Conservation (phyloP, 2,113 vertebrate species). For the Athene noctua region DNA sequence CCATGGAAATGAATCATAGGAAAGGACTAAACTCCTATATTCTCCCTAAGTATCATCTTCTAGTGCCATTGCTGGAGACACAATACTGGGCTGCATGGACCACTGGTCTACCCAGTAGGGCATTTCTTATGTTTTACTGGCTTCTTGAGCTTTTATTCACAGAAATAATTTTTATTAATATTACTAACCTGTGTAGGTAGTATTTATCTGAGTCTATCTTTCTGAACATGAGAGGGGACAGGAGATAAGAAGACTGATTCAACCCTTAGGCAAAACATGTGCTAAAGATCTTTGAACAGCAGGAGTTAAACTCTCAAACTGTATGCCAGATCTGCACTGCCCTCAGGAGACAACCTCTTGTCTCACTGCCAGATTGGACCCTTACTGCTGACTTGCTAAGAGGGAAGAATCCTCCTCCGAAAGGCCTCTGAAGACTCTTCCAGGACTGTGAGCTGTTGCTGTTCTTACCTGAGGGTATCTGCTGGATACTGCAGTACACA, state of each 20-base stretch:
- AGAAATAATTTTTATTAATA: background rate
- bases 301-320: background rate
- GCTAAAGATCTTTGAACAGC: background rate
- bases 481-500: background rate
- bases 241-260: background rate
- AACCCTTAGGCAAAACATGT: background rate
- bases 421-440: background rate
- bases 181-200: background rate
- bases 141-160: background rate
- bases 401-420: background rate
- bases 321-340: background rate
- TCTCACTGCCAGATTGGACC: background rate
- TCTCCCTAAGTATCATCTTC: background rate
- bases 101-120: background rate
- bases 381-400: background rate
- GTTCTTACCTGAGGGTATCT: background rate
- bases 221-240: background rate
- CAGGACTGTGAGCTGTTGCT: background rate
- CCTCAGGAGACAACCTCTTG: background rate
- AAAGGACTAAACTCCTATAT: background rate
- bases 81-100: background rate
- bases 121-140: background rate
- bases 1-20: background rate
- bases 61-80: background rate
- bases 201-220: background rate